phyloP scores from a whole-genome alignment of 2,888 invertebrate species.

The Prosapia bicincta region DNA sequence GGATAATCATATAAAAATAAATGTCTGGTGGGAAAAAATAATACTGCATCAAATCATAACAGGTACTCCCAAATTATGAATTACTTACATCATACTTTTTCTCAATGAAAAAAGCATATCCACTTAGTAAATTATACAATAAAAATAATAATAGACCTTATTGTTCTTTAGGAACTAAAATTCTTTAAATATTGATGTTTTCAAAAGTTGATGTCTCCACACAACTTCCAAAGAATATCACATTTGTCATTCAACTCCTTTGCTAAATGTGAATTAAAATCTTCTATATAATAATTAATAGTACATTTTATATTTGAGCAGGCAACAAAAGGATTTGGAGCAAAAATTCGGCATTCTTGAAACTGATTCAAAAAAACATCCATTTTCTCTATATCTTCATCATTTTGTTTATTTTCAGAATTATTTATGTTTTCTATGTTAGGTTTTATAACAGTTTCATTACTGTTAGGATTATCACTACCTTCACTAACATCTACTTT shows the following conservation, averaged over 20 bases:
- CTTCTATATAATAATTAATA: slow-evolving; percentile 6
- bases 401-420: neutral
- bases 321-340: slow-evolving; percentile 36
- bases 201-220: neutral
- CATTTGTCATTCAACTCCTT: slow-evolving; percentile 14
- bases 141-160: no score
- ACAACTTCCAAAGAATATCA: slow-evolving; percentile 9
- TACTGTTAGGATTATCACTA: neutral
- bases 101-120: no score
- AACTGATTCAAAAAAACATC: slow-evolving; percentile 30
- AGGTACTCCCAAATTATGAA: no score
- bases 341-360: slow-evolving; percentile 34
- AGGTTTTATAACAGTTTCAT: neutral
- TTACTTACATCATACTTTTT: no score
- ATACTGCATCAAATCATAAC: no score
- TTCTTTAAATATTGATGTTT: neutral
- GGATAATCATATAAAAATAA: no score
- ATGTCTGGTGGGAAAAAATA: no score
- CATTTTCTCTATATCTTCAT: slow-evolving; percentile 24
- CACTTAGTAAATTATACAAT: no score
- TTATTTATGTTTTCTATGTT: neutral
- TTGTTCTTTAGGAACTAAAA: neutral
- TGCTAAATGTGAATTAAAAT: slow-evolving; percentile 9
- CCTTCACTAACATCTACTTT: no score
- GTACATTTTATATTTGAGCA: slow-evolving; percentile 17